Conservation (phyloP, 2,888 invertebrate genomes). For the Eubasilissa splendida region DNA sequence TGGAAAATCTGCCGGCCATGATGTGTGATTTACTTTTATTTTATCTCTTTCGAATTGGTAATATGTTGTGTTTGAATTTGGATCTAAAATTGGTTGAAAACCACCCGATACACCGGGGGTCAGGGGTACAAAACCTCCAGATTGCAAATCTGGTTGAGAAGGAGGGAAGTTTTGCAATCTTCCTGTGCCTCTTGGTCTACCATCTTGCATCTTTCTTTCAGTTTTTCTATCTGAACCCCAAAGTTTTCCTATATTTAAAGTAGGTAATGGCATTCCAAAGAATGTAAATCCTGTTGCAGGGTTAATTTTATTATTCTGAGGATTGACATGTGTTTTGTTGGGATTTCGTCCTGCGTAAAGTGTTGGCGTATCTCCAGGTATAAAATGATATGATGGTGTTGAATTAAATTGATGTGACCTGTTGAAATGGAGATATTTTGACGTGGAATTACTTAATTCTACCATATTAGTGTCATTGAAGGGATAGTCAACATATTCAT, state of each 20-base stretch:
- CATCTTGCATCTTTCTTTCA: conserved; percentile 63
- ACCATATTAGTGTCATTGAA: conserved; percentile 74
- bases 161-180: conserved; percentile 64
- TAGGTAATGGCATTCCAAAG: conserved; percentile 87
- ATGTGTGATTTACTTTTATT: conserved; percentile 51
- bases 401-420: conserved; percentile 59
- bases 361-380: conserved; percentile 75
- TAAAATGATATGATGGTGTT: conserved; percentile 67
- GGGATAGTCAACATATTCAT: conserved; percentile 86
- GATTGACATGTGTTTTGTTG: conserved; percentile 59
- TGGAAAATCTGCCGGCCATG: conserved; percentile 57
- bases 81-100: conserved; percentile 76
- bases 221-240: conserved; percentile 67
- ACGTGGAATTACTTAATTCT: conserved; percentile 60
- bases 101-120: conserved; percentile 81
- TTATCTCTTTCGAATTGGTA: conserved; percentile 50
- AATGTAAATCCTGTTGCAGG: conserved; percentile 79
- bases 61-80: conserved; percentile 46
- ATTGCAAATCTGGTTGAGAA: conserved; percentile 78
- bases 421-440: conserved; percentile 49
- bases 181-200: conserved; percentile 63
- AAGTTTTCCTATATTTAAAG: conserved; percentile 79
- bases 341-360: conserved; percentile 69
- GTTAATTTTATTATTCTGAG: conserved; percentile 61
- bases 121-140: conserved; percentile 85